These are phyloP conservation scores for Prunella himalayana DNA, from an alignment of 2,113 vertebrate genomes.

Conservation along the genomic window DNA sequence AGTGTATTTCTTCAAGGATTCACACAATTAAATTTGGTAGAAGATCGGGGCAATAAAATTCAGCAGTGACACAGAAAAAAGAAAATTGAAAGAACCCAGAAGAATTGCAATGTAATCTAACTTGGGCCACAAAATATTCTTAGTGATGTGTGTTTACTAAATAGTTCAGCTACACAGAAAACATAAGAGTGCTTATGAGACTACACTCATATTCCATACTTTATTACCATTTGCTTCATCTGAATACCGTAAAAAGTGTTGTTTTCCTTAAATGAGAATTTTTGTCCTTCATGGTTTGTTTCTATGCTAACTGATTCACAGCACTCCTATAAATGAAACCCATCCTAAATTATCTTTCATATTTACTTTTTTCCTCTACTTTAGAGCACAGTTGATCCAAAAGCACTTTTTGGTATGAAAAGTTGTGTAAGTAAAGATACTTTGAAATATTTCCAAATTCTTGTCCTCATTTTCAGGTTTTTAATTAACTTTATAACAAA, in stretches of 20 bases:
- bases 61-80: not conserved
- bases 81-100: not conserved
- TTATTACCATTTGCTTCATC: not conserved
- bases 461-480: not conserved
- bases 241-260: not conserved
- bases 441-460: not conserved
- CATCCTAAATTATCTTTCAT: not conserved
- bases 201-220: not conserved
- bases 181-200: not conserved
- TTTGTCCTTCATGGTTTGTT: not conserved
- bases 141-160: not conserved
- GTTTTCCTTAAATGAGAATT: not conserved
- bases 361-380: not conserved
- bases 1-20: not conserved
- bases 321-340: not conserved
- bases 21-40: not conserved
- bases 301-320: not conserved
- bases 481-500: not conserved
- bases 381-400: not conserved
- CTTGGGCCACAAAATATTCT: not conserved
- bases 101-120: fast-evolving
- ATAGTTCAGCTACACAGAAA: not conserved
- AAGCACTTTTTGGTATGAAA: not conserved
- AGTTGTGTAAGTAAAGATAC: not conserved
- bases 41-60: not conserved